phyloP scores from a whole-genome alignment of 2,113 vertebrate genomes.

The Leptobrachium leishanense region DNA sequence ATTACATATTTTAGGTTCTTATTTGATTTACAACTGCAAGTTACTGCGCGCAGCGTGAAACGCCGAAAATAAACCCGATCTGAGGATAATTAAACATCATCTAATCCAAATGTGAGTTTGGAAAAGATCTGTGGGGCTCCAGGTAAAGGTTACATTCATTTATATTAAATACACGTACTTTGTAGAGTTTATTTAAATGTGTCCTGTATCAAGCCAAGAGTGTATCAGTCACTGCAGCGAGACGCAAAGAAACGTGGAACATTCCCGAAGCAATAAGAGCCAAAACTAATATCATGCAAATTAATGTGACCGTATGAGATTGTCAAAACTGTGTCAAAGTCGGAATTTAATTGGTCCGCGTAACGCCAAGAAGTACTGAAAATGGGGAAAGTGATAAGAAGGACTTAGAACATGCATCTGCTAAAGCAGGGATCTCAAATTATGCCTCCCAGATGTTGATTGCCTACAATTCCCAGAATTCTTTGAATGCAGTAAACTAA shows the following conservation, averaged over 20 bases:
- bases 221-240: background rate
- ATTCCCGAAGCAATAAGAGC: background rate
- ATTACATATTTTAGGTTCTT: conserved; percentile 46
- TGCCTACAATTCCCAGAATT: no score
- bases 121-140: conserved; percentile 20
- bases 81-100: conserved; percentile 45
- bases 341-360: no score
- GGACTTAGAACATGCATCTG: no score
- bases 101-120: conserved; percentile 38
- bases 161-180: conserved; percentile 22
- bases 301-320: no score
- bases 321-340: no score
- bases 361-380: no score
- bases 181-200: conserved; percentile 15
- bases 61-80: conserved; percentile 42
- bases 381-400: no score
- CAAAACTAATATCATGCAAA: no score
- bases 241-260: background rate
- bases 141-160: conserved; percentile 42
- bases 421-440: no score
- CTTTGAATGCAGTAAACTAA: no score
- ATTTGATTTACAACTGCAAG: conserved; percentile 44
- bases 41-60: conserved; percentile 41
- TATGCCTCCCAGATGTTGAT: no score
- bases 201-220: background rate